A percentile compares a stretch with the other conserved stretches of the same genome.
Evolutionary conservation across 2,113 vertebrate genomes (phyloP).

Genomic region (Ondatra zibethicus): DNA sequence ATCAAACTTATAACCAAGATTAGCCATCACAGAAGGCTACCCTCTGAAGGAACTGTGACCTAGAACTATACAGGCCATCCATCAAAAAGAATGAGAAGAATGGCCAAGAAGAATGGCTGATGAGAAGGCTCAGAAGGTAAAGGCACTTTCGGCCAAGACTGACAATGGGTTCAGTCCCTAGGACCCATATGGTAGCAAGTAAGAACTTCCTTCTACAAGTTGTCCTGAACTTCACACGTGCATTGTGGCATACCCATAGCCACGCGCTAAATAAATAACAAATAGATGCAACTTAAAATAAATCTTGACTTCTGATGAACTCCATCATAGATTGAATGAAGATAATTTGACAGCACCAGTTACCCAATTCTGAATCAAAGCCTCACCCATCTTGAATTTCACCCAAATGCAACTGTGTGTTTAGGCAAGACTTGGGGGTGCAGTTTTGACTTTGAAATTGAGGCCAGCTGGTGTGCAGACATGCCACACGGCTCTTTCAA

Average conservation of each 20-base stretch:
- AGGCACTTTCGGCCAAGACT: background rate
- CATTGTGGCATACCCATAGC: background rate
- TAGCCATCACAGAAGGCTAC: background rate
- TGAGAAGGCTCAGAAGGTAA: background rate
- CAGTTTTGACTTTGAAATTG: background rate
- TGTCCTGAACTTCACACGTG: no score
- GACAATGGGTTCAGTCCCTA: background rate
- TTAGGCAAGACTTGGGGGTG: background rate
- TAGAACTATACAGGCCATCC: background rate
- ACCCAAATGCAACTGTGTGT: background rate
- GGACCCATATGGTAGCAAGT: background rate
- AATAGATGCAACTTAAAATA: background rate
- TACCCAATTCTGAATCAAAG: background rate
- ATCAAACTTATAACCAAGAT: background rate
- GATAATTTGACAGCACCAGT: background rate
- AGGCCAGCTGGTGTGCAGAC: background rate
- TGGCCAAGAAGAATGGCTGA: no score
- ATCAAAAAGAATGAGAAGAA: background rate
- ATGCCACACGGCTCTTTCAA: background rate
- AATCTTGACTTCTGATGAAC: background rate
- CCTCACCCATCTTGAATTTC: background rate
- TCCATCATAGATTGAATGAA: background rate
- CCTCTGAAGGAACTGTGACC: background rate
- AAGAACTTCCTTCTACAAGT: background rate
- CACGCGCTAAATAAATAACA: background rate